Percentiles rank a stretch among this genome's conserved stretches.
Conservation (phyloP, 2,888 invertebrate species). For the Rhagium mordax region DNA sequence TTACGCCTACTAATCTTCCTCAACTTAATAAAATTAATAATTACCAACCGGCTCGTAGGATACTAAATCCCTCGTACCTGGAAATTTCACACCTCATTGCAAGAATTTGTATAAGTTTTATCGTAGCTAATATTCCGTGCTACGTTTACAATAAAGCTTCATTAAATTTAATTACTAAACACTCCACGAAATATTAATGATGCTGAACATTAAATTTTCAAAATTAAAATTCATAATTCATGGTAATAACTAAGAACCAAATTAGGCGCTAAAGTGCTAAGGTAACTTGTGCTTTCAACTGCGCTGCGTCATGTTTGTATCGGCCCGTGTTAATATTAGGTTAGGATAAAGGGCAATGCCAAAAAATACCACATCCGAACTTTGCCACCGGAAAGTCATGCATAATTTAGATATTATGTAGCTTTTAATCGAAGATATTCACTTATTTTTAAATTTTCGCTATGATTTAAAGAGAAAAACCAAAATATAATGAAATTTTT, state of each 20-base stretch:
- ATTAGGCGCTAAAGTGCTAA: slow-evolving; percentile 13
- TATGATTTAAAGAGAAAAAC: no score
- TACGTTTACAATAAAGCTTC: slow-evolving; percentile 43
- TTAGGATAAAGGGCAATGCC: not conserved
- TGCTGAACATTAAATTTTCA: slow-evolving; percentile 36
- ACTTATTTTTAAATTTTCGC: no score
- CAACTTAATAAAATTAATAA: slow-evolving; percentile 4
- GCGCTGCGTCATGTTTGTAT: not conserved
- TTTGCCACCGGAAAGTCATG: no score
- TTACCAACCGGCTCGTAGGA: not conserved
- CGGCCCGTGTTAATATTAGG: not conserved
- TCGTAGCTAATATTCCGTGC: slow-evolving; percentile 40
- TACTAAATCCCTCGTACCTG: not conserved
- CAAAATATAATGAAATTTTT: not conserved
- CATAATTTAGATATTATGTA: no score
- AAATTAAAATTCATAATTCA: slow-evolving; percentile 42
- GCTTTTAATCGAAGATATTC: no score
- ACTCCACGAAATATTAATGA: slow-evolving; percentile 43
- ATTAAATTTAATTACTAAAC: slow-evolving; percentile 47
- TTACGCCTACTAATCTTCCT: slow-evolving; percentile 9
- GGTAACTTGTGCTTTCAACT: not conserved
- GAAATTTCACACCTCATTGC: slow-evolving; percentile 37
- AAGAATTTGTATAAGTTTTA: slow-evolving; percentile 30
- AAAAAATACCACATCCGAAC: no score
- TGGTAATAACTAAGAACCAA: not conserved